Percentiles rank a stretch among this genome's conserved stretches.
Evolutionary conservation across 2,888 invertebrate species (phyloP).

Genomic region (Lasioglossum marginatum): DNA sequence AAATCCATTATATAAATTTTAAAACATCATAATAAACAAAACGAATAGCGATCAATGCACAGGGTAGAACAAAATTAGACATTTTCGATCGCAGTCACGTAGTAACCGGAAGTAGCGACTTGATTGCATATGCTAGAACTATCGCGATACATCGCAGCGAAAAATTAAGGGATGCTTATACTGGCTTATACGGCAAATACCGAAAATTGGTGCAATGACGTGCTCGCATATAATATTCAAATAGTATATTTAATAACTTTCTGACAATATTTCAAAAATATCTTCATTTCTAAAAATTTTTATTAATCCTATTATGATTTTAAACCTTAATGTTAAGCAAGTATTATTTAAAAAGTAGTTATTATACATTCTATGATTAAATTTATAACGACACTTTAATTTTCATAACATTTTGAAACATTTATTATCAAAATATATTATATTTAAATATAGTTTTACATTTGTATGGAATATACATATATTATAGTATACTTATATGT

Average conservation of each 20-base stretch:
- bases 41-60: background rate
- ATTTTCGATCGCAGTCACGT: constrained; percentile 29
- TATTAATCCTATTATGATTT: background rate
- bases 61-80: background rate
- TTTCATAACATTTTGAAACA: background rate
- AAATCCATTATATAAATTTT: constrained; percentile 32
- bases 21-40: background rate
- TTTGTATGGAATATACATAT: too few relatives aligned
- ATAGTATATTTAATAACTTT: background rate
- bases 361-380: background rate
- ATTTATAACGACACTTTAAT: background rate
- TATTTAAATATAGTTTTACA: background rate
- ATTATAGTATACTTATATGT: too few relatives aligned
- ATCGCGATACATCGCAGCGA: constrained; percentile 63
- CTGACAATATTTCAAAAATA: background rate
- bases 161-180: constrained; percentile 27
- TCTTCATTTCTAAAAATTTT: background rate
- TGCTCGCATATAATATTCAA: background rate
- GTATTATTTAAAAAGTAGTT: background rate
- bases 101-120: constrained; percentile 59
- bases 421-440: background rate
- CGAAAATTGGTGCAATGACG: constrained; percentile 18
- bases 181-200: constrained; percentile 31
- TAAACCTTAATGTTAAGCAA: background rate
- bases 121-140: constrained; percentile 66